phyloP scores from a whole-genome alignment of 2,797 vertebrate genomes.

The Clarias pachynema region DNA sequence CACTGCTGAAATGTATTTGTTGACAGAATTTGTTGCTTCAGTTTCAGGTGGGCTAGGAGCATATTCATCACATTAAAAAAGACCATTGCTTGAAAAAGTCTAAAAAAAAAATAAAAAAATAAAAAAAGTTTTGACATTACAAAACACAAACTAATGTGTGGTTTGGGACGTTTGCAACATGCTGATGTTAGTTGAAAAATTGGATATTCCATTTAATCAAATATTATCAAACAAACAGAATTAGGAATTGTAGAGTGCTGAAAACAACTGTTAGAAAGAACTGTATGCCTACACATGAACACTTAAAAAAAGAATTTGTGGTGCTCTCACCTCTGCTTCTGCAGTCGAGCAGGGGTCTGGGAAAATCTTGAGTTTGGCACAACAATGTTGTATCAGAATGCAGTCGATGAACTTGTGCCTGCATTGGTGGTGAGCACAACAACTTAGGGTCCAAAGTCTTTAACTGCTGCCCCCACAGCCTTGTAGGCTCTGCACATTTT shows the following conservation, averaged over 20 bases:
- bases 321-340: constrained; percentile 84
- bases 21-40: too few species aligned
- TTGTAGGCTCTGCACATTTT: constrained; percentile 81
- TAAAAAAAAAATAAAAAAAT: too few species aligned
- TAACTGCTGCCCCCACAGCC: constrained; percentile 81
- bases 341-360: constrained; percentile 87
- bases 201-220: neutral
- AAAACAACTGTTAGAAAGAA: neutral
- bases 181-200: neutral
- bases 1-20: too few species aligned
- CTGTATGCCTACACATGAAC: neutral
- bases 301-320: constrained; percentile 1
- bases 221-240: neutral
- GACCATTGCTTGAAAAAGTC: too few species aligned
- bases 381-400: constrained; percentile 78
- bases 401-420: constrained; percentile 51
- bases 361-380: constrained; percentile 88
- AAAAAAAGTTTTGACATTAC: too few species aligned
- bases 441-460: constrained; percentile 79
- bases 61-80: neutral
- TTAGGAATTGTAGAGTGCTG: neutral
- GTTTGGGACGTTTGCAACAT: constrained; percentile 2
- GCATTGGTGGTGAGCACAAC: constrained; percentile 76
- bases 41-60: too few species aligned
- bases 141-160: neutral